Percentiles rank a stretch among this genome's conserved stretches.
Conservation (phyloP, 2,888 invertebrate species). For the Lycaena phlaeas region DNA sequence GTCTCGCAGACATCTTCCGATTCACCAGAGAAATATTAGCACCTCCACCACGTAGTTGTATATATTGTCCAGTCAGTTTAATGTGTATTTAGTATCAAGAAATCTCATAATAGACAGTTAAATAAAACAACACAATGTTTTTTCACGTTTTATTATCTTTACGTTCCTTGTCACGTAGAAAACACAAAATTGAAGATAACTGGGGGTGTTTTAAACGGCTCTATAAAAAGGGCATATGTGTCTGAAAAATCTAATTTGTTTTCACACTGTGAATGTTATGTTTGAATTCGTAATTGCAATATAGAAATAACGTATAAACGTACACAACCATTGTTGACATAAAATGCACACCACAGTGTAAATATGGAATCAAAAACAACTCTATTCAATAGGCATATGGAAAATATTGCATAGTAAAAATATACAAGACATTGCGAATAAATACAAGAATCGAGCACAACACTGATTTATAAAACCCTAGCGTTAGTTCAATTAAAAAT, state of each 20-base stretch:
- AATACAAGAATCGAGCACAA: too few relatives aligned
- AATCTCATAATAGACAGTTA: constrained; percentile 22
- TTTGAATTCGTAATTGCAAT: background rate
- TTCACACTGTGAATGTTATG: background rate
- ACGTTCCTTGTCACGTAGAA: constrained; percentile 5
- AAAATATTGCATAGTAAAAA: too few relatives aligned
- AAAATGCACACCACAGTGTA: background rate
- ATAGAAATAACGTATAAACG: constrained; percentile 1
- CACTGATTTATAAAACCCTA: too few relatives aligned
- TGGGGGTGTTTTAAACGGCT: background rate
- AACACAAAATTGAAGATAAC: constrained; percentile 2
- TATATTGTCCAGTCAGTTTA: background rate
- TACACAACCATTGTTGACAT: background rate
- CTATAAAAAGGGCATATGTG: background rate
- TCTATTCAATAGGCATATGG: too few relatives aligned
- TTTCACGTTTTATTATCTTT: constrained; percentile 25
- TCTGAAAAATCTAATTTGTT: too few relatives aligned
- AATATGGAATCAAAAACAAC: background rate
- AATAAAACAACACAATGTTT: constrained; percentile 23
- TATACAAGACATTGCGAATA: too few relatives aligned
- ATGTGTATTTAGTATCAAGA: constrained; percentile 2
- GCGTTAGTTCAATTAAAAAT: too few relatives aligned
- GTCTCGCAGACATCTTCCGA: constrained; percentile 35
- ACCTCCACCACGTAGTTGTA: background rate
- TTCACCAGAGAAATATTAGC: constrained; percentile 17